These are phyloP conservation scores for pig (Sus scrofa) DNA, from an alignment of 2,113 vertebrate species.

Conservation along the genomic window DNA sequence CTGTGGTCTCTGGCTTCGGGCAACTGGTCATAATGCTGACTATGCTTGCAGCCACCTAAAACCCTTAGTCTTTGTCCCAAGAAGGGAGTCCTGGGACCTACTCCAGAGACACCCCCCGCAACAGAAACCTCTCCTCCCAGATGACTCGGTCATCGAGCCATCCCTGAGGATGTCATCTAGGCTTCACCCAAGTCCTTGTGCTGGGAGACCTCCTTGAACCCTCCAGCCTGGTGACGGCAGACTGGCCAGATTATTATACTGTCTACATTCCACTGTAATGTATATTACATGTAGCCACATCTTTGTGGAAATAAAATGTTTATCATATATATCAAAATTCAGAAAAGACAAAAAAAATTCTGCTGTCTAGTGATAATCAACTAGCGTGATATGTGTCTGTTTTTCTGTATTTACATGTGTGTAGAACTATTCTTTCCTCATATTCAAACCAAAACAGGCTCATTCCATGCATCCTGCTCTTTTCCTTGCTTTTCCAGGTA, in stretches of 20 bases:
- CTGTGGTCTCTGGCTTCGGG: background rate
- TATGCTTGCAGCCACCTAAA: background rate
- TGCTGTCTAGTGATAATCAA: background rate
- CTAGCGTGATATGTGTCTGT: background rate
- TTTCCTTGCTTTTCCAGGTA: background rate
- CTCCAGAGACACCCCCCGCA: background rate
- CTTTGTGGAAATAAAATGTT: background rate
- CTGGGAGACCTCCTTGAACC: background rate
- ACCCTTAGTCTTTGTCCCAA: background rate
- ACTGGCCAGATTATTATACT: too few relatives aligned
- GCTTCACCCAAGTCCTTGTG: background rate
- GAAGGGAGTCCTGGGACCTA: background rate
- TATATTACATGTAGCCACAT: background rate
- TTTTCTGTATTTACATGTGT: background rate
- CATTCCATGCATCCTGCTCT: background rate
- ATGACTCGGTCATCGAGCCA: background rate
- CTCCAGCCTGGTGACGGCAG: background rate
- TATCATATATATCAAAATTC: background rate
- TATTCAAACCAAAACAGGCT: background rate
- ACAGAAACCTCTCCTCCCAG: background rate
- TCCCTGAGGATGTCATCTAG: background rate
- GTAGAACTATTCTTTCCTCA: too few relatives aligned
- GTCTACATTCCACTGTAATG: background rate
- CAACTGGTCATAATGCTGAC: background rate
- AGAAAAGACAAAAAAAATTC: constrained; percentile 1